phyloP scores from a whole-genome alignment of 1,140 invertebrate genomes.

The Drosophila quadrilineata region DNA sequence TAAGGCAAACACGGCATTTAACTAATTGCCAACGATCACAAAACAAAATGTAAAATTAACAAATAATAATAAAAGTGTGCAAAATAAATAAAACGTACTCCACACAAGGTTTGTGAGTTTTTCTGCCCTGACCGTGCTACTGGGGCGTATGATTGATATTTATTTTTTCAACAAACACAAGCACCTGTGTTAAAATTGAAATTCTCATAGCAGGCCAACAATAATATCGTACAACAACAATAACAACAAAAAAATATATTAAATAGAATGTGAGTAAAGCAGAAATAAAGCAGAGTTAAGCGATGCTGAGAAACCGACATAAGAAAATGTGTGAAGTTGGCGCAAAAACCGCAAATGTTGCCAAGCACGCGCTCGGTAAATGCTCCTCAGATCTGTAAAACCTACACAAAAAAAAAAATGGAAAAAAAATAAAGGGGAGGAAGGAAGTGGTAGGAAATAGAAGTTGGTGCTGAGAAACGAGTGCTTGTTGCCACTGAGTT shows the following conservation, averaged over 20 bases:
- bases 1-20: constrained; percentile 20
- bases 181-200: constrained; percentile 75
- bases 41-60: constrained; percentile 57
- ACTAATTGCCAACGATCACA: constrained; percentile 57
- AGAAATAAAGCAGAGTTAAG: constrained; percentile 34
- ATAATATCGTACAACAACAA: constrained; percentile 51
- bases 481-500: constrained; percentile 12
- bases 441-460: background rate
- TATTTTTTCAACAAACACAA: constrained; percentile 76
- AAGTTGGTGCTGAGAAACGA: background rate
- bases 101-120: too few species aligned
- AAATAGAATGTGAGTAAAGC: too few species aligned
- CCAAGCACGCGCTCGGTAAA: constrained; percentile 67
- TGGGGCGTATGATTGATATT: constrained; percentile 77
- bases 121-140: constrained; percentile 21
- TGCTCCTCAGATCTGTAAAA: constrained; percentile 55
- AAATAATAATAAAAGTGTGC: constrained; percentile 13
- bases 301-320: constrained; percentile 46
- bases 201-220: constrained; percentile 67
- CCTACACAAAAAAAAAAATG: constrained; percentile 26
- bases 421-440: constrained; percentile 13
- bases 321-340: constrained; percentile 77
- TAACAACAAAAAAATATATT: constrained; percentile 25
- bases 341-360: constrained; percentile 76
- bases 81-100: constrained; percentile 15